Percentiles rank a stretch among this genome's conserved stretches.
phyloP scores from a whole-genome alignment of 2,888 invertebrate species.

The Acanthosepion pharaonis region DNA sequence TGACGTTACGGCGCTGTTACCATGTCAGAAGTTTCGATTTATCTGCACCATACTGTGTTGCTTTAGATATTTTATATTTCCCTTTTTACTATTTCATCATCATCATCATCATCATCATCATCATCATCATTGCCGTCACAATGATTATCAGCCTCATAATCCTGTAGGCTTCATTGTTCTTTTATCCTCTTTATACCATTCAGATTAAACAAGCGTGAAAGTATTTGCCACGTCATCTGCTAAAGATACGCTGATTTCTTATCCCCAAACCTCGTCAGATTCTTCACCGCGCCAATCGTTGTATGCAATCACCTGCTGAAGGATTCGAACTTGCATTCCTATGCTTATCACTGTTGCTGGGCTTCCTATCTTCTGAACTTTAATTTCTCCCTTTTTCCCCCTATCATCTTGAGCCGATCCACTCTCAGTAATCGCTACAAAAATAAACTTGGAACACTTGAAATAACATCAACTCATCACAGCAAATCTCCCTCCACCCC shows the following conservation, averaged over 20 bases:
- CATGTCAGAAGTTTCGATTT: too few species aligned
- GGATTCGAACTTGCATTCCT: conserved; percentile 2
- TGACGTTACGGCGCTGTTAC: too few species aligned
- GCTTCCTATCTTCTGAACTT: not conserved
- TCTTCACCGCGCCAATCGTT: not conserved
- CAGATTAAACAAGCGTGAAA: not conserved
- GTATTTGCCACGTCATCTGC: not conserved
- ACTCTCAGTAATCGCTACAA: not conserved
- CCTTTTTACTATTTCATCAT: not conserved
- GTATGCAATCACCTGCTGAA: not conserved
- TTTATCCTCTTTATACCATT: not conserved
- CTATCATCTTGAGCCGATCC: not conserved
- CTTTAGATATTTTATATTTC: not conserved
- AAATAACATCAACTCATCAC: not conserved
- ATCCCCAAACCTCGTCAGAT: not conserved
- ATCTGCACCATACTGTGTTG: not conserved
- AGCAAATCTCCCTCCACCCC: not conserved
- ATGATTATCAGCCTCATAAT: not conserved
- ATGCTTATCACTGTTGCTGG: not conserved
- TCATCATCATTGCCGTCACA: not conserved
- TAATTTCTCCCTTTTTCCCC: not conserved
- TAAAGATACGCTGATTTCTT: not conserved
- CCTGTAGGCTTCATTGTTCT: not conserved
- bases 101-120: not conserved
- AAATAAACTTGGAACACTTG: not conserved